Conservation (phyloP, 2,797 vertebrate species). For the Cynodonichthys magdalenae region DNA sequence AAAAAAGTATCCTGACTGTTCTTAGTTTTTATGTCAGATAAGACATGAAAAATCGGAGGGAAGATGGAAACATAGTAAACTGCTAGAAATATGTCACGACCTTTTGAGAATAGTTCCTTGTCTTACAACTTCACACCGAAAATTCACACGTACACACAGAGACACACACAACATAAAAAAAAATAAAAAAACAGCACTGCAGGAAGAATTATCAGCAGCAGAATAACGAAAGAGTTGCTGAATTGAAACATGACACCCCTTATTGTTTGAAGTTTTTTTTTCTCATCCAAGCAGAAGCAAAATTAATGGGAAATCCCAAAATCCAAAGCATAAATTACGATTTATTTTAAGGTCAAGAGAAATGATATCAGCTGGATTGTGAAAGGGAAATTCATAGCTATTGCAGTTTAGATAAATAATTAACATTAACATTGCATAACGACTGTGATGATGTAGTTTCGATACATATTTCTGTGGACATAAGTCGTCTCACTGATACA, state of each 20-base stretch:
- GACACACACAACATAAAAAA: too few species aligned
- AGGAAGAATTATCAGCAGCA: not conserved
- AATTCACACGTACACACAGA: not conserved
- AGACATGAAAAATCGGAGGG: not conserved
- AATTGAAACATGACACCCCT: constrained; percentile 2
- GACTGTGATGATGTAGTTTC: too few species aligned
- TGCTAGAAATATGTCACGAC: not conserved
- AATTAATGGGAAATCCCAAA: constrained; percentile 48
- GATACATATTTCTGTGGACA: too few species aligned
- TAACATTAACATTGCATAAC: not conserved
- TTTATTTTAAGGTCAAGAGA: constrained; percentile 3
- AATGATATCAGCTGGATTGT: not conserved
- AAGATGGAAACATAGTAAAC: not conserved
- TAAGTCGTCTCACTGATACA: not conserved
- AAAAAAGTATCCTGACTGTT: not conserved
- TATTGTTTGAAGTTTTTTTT: not conserved
- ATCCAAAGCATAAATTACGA: not conserved
- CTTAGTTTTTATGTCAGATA: not conserved
- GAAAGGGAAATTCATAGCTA: constrained; percentile 2
- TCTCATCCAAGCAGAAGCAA: constrained; percentile 15
- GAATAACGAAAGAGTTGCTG: not conserved
- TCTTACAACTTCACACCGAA: not conserved
- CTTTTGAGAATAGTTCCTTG: not conserved
- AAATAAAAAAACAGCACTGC: not conserved
- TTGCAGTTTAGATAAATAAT: not conserved